A percentile compares a stretch with the other conserved stretches of the same genome.
Evolutionary conservation across 1,140 invertebrate genomes (phyloP).

Genomic region (Aphidius ervi): DNA sequence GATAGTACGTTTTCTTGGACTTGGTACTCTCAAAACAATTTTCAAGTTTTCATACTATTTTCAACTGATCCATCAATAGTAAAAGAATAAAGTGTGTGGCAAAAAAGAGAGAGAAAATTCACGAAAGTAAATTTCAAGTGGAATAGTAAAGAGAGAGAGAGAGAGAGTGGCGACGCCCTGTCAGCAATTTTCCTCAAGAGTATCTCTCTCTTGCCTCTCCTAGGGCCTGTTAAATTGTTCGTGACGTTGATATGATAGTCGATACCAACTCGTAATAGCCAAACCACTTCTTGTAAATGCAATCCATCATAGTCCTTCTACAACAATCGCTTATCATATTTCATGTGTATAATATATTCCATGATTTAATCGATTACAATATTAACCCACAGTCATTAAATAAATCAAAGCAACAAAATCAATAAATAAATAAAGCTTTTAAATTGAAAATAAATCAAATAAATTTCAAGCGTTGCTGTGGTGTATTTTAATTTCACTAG

Average conservation of each 20-base stretch:
- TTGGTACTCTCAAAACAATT: constrained; percentile 32
- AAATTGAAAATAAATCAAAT: too few relatives aligned
- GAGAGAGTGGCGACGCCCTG: not conserved
- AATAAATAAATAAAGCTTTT: constrained; percentile 28
- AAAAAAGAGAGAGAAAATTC: not conserved
- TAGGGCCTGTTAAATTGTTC: constrained; percentile 9
- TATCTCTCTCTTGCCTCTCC: not conserved
- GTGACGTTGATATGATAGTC: constrained; percentile 13
- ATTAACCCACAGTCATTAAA: too few relatives aligned
- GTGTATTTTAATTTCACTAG: too few relatives aligned
- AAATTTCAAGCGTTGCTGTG: too few relatives aligned
- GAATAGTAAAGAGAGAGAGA: not conserved
- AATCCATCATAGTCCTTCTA: constrained; percentile 7
- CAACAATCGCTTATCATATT: too few relatives aligned
- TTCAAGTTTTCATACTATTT: constrained; percentile 39
- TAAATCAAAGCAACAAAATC: constrained; percentile 23
- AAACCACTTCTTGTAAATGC: constrained; percentile 7
- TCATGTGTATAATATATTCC: too few relatives aligned
- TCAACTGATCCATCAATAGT: constrained; percentile 30
- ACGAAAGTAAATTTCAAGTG: not conserved
- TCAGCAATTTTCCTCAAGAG: constrained; percentile 21
- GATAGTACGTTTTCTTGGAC: constrained; percentile 3
- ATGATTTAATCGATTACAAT: too few relatives aligned
- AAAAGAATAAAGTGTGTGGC: not conserved
- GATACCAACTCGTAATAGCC: constrained; percentile 7